These are phyloP conservation scores for Brachionus paranguensis DNA, from an alignment of 1,140 invertebrate genomes.

Conservation along the genomic window DNA sequence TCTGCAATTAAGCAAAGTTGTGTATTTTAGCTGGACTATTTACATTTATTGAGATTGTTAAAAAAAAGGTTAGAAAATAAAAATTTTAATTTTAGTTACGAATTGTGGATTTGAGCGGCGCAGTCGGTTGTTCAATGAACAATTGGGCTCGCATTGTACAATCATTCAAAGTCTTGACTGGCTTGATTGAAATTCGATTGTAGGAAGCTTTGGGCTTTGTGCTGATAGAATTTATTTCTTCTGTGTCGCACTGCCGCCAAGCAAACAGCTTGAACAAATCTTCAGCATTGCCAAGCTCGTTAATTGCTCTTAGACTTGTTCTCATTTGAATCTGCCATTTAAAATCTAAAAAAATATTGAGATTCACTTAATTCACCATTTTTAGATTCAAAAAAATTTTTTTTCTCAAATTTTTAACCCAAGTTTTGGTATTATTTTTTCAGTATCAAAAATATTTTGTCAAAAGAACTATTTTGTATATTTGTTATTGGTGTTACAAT, in stretches of 20 bases:
- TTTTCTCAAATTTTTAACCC: neutral
- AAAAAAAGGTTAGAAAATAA: neutral
- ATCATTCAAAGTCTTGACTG: constrained; percentile 8
- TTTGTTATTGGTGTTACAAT: too few relatives aligned
- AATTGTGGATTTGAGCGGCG: neutral
- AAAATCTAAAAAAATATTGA: neutral
- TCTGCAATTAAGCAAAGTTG: neutral
- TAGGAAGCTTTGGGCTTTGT: neutral
- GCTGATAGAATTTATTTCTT: constrained; percentile 1
- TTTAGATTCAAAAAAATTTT: neutral
- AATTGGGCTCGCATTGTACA: neutral
- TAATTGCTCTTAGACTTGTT: neutral
- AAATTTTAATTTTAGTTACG: neutral
- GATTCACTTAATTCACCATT: neutral
- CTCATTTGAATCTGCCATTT: constrained; percentile 40
- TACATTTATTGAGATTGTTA: neutral
- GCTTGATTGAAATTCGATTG: constrained; percentile 17
- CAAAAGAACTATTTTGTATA: too few relatives aligned
- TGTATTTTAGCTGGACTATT: neutral
- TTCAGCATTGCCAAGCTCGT: neutral
- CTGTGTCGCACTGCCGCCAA: constrained; percentile 10
- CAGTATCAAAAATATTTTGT: too few relatives aligned
- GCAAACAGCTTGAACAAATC: constrained; percentile 35
- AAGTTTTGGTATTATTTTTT: too few relatives aligned
- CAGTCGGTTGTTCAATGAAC: constrained; percentile 14